Conservation (phyloP, 2,113 vertebrate species). For the Oreochromis niloticus region DNA sequence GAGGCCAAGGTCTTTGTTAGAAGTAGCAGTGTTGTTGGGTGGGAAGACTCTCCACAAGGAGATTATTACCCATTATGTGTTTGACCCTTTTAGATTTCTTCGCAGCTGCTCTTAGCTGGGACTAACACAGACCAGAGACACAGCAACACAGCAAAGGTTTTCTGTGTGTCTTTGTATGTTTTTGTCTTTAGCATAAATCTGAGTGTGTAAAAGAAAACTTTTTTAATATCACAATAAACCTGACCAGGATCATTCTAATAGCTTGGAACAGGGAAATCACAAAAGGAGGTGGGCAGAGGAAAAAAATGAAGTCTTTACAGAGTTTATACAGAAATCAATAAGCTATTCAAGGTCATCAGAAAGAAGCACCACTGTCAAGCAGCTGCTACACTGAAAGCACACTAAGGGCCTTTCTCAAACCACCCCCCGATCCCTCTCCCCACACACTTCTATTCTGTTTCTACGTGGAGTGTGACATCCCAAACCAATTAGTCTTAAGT, state of each 20-base stretch:
- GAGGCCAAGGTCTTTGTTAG: constrained; percentile 60
- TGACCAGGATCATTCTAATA: constrained; percentile 37
- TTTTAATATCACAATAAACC: constrained; percentile 34
- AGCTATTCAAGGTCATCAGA: constrained; percentile 64
- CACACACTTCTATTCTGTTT: not conserved
- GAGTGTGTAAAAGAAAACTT: constrained; percentile 33
- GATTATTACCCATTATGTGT: constrained; percentile 63
- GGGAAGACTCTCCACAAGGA: constrained; percentile 39
- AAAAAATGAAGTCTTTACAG: constrained; percentile 6
- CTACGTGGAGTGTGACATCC: not conserved
- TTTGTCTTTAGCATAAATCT: constrained; percentile 21
- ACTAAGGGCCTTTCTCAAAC: not conserved
- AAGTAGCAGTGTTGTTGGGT: constrained; percentile 26
- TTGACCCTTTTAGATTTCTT: constrained; percentile 48
- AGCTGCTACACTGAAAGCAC: constrained; percentile 13
- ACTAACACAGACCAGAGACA: not conserved
- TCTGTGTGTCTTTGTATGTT: constrained; percentile 2
- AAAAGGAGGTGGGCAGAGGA: not conserved
- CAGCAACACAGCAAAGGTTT: not conserved
- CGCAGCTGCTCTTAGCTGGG: not conserved
- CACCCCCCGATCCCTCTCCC: not conserved
- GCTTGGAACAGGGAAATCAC: constrained; percentile 1
- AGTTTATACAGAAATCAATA: constrained; percentile 64
- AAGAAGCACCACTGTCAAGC: constrained; percentile 28
- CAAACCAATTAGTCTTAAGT: not conserved